Percentiles rank a stretch among this genome's conserved stretches.
Conservation (phyloP, 1,140 invertebrate genomes). For the Apis mellifera region DNA sequence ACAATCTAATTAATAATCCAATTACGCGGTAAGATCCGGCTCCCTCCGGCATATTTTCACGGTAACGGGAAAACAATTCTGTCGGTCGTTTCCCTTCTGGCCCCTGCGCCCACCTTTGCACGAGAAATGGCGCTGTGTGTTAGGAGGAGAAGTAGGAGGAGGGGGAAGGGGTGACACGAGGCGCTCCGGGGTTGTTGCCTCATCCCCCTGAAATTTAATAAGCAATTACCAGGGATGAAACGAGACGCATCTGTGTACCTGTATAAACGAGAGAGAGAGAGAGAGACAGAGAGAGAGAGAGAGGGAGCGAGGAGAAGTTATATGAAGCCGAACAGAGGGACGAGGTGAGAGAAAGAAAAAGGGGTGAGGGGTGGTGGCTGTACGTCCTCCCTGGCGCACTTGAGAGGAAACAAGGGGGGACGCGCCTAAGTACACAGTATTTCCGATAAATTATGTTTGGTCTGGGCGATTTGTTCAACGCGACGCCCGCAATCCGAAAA, state of each 20-base stretch:
- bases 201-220: constrained; percentile 74
- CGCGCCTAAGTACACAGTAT: constrained; percentile 67
- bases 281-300: background rate
- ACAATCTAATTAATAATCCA: constrained; percentile 82
- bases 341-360: constrained; percentile 23
- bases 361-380: background rate
- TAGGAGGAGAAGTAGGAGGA: background rate
- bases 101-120: constrained; percentile 47
- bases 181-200: constrained; percentile 49
- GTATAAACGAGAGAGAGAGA: constrained; percentile 53
- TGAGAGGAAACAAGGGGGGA: constrained; percentile 29
- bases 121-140: constrained; percentile 51
- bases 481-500: background rate
- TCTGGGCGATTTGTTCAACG: constrained; percentile 54
- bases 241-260: constrained; percentile 75
- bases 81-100: constrained; percentile 67
- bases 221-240: constrained; percentile 76
- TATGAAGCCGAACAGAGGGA: constrained; percentile 36
- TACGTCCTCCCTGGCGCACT: constrained; percentile 3
- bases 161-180: constrained; percentile 2
- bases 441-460: constrained; percentile 71
- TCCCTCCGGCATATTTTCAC: constrained; percentile 75
- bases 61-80: constrained; percentile 79
- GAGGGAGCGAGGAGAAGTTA: background rate
- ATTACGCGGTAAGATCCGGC: constrained; percentile 77